Conservation (phyloP, 2,888 invertebrate species). For the Sepiola atlantica region DNA sequence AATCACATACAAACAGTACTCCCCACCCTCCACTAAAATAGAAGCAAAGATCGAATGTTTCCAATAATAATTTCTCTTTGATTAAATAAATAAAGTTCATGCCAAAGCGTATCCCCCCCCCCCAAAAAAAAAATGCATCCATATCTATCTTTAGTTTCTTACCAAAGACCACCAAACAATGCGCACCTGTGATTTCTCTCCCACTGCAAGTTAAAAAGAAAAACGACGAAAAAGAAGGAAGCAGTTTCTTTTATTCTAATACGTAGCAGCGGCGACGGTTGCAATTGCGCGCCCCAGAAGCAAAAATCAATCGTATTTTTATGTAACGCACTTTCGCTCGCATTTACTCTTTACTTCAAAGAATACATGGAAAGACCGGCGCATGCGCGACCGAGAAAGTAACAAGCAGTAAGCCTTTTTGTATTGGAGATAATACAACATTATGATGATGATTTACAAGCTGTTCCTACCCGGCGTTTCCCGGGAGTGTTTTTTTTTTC, state of each 20-base stretch:
- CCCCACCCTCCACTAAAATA: no score
- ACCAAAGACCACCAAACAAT: not conserved
- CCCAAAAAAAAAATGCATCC: not conserved
- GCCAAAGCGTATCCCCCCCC: no score
- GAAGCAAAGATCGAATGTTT: not conserved
- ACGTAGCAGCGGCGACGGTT: not conserved
- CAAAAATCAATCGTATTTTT: conserved; percentile 6
- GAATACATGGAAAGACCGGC: no score
- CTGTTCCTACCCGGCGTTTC: no score
- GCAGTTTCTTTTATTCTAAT: not conserved
- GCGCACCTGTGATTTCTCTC: conserved; percentile 7
- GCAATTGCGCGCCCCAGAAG: not conserved
- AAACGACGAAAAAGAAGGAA: not conserved
- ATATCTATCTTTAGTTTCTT: not conserved
- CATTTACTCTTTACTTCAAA: no score
- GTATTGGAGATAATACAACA: no score
- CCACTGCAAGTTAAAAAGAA: not conserved
- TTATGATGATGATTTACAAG: no score
- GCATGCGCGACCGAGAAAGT: no score
- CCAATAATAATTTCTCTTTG: not conserved
- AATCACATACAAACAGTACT: no score
- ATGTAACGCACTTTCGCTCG: not conserved
- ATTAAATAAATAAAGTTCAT: no score
- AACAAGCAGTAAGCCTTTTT: no score
- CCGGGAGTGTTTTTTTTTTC: no score